Conservation (phyloP, 2,888 invertebrate genomes). For the Tyria jacobaeae region DNA sequence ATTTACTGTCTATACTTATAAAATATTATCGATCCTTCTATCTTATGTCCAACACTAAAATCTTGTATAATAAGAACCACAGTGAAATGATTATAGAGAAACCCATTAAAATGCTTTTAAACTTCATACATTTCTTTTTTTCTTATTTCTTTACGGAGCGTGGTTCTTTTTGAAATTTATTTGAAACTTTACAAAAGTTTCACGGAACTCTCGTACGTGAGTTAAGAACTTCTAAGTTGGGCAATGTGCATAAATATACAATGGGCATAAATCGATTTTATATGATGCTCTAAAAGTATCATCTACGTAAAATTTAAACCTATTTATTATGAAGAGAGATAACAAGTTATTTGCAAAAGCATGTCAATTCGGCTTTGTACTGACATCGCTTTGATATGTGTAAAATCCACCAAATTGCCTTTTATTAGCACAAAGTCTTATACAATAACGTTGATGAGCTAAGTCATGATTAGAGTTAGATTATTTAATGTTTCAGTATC, state of each 20-base stretch:
- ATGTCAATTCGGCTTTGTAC: neutral
- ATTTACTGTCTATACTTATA: no score
- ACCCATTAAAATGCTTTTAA: conserved; percentile 2
- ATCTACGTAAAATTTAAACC: no score
- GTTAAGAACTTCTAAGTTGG: no score
- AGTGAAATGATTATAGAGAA: neutral
- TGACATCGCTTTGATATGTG: neutral
- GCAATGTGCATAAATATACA: no score
- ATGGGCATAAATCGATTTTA: no score
- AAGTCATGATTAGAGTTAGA: conserved; percentile 29
- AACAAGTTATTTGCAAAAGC: neutral
- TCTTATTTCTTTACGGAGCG: conserved; percentile 13
- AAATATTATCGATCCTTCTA: no score
- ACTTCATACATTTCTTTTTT: conserved; percentile 5
- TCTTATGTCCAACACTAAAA: neutral
- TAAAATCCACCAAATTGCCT: neutral
- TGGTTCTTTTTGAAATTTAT: neutral
- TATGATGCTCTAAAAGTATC: no score
- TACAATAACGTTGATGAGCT: conserved; percentile 34
- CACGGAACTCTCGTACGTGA: no score
- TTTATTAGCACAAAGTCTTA: conserved; percentile 17
- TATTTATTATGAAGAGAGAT: neutral
- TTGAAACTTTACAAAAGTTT: neutral
- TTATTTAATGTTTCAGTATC: conserved; percentile 20
- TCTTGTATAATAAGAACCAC: neutral